These are phyloP conservation scores for Penelope pileata DNA, from an alignment of 2,113 vertebrate genomes.

Conservation along the genomic window DNA sequence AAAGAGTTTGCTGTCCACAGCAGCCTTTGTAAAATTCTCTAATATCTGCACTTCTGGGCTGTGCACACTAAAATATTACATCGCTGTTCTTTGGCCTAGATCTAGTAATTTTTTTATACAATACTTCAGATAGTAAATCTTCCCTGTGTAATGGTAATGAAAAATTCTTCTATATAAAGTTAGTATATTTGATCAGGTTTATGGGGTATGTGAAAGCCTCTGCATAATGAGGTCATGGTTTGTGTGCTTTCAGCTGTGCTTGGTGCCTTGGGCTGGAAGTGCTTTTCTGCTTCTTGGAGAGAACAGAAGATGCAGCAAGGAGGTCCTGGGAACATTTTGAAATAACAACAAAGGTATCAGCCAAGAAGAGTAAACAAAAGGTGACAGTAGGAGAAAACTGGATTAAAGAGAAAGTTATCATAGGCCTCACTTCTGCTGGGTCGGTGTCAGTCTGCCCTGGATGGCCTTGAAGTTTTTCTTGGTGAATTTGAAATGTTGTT, in stretches of 20 bases:
- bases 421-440: neutral
- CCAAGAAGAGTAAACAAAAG: neutral
- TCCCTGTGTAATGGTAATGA: neutral
- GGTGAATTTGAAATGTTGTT: slow-evolving; percentile 19
- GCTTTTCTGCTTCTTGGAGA: neutral
- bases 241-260: neutral
- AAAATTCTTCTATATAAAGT: neutral
- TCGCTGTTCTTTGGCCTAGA: neutral
- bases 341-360: neutral
- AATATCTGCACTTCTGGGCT: neutral
- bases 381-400: neutral
- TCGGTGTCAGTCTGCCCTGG: neutral
- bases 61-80: neutral
- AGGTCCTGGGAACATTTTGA: neutral
- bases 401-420: neutral
- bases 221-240: neutral
- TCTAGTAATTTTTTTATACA: neutral
- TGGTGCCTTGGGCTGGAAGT: neutral
- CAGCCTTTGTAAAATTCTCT: neutral
- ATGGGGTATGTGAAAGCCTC: neutral
- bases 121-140: neutral
- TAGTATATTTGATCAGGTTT: neutral
- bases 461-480: slow-evolving; percentile 5
- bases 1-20: rapidly evolving
- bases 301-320: neutral